Percentiles rank a stretch among this genome's conserved stretches.
Evolutionary conservation across 2,797 vertebrate species (phyloP).

Genomic region (Tapirus indicus): DNA sequence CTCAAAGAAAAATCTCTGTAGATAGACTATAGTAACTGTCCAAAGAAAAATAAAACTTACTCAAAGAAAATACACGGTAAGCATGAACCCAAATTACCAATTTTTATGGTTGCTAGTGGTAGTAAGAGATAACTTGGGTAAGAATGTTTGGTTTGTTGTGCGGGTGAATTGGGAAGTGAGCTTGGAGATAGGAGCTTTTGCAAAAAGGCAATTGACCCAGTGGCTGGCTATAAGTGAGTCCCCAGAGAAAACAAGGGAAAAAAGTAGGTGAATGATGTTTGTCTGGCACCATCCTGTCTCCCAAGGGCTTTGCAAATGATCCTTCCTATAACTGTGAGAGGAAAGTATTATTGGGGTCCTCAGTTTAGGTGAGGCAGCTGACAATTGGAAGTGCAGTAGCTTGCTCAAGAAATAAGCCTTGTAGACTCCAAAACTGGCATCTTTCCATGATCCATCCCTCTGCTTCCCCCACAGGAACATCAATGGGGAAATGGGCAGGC

Average conservation of each 20-base stretch:
- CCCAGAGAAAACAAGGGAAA: neutral
- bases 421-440: neutral
- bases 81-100: neutral
- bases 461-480: neutral
- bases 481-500: neutral
- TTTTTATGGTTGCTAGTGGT: neutral
- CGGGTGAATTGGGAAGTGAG: neutral
- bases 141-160: constrained; percentile 22
- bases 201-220: neutral
- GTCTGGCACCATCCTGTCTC: neutral
- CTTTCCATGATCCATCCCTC: neutral
- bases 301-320: constrained; percentile 15
- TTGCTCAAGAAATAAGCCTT: neutral
- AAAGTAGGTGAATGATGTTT: neutral
- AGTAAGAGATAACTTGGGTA: neutral
- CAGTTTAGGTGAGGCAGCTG: neutral
- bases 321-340: neutral
- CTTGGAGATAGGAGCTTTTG: neutral
- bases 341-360: neutral
- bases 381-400: neutral
- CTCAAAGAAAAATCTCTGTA: neutral
- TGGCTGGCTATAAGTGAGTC: neutral
- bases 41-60: constrained; percentile 28
- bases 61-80: neutral
- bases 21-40: neutral